Evolutionary conservation across 2,797 vertebrate species (phyloP), one percentile per base, ranked within the genome.

Genomic region (Crax fasciolata): DNA sequence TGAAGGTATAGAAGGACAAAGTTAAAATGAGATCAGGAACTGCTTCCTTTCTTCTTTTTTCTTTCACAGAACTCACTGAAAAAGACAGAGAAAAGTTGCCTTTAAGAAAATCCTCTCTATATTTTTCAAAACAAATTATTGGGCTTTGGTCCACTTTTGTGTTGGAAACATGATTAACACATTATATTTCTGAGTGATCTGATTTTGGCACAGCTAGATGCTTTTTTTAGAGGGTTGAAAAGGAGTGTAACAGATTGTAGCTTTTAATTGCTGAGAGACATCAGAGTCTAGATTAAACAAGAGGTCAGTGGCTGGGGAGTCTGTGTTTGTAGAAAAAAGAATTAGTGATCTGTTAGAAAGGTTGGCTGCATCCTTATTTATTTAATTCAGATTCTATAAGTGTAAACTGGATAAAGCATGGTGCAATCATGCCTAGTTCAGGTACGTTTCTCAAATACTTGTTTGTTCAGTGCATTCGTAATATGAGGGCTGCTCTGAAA

Each of bases 181-280:
- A 49, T 30, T 84, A 51, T 84, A 52, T 48, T 87, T 68, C 24
- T 2, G 6, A 88, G 67, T 66, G 86, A 55, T 25, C 30, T 71
- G 58, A 58, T 51, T 93, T 83, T 93, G 93, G 89, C 84, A 76
- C 39, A 73, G 39, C 52, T 84, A 38, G 79, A 41, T 86, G 58
- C 52, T 91, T 78, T 86, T 92, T 89, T 88, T 88, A 70, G 73
- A 92, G 63, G 55, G 32, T 73, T 32, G 0, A 62, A 93, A 52
- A 72, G 84, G 74, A 71, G 32, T 19, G 19, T 62, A 94, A 90
- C 66, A 89, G 54, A 86, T 59, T 81, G 70, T 52, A 49, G 70
- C 44, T 78, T 76, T 93, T 91, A 85, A 77, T 91, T 93, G 55
- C 79, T 81, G 79, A 85, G 75, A 78, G 72, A 39, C 3, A 1